Conservation (phyloP, 2,113 vertebrate species). For the Lophotis ruficrista region DNA sequence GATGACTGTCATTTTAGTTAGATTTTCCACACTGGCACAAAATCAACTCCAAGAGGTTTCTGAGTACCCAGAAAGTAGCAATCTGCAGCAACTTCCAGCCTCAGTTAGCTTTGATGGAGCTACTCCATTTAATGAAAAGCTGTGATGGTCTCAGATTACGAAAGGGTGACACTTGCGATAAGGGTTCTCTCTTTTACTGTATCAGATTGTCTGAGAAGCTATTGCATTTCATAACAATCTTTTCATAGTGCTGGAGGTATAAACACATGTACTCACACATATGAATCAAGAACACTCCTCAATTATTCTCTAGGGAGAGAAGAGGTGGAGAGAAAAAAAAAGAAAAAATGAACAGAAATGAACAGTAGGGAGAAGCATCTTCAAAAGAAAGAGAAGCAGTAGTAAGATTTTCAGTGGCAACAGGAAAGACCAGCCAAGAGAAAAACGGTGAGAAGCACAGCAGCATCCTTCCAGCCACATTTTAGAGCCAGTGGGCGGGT, state of each 20-base stretch:
- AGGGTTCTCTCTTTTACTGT: neutral
- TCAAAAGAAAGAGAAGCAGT: neutral
- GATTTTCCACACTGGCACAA: neutral
- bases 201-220: neutral
- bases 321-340: no score
- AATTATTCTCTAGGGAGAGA: neutral
- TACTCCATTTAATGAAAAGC: neutral
- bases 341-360: no score
- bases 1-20: neutral
- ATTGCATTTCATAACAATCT: neutral
- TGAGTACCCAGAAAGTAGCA: neutral
- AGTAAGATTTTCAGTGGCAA: neutral
- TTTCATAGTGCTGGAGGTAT: neutral
- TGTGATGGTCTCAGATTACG: neutral
- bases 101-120: neutral
- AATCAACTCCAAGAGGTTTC: neutral
- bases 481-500: neutral
- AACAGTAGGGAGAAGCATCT: neutral
- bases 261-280: neutral
- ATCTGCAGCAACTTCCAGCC: neutral
- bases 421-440: neutral
- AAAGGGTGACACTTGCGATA: neutral
- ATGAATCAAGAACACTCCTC: neutral
- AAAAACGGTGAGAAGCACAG: accelerated
- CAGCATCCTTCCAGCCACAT: neutral